Base-by-base conservation (phyloP, 2,888 invertebrate genomes). In the Drosophila atroscutellata region DNA sequence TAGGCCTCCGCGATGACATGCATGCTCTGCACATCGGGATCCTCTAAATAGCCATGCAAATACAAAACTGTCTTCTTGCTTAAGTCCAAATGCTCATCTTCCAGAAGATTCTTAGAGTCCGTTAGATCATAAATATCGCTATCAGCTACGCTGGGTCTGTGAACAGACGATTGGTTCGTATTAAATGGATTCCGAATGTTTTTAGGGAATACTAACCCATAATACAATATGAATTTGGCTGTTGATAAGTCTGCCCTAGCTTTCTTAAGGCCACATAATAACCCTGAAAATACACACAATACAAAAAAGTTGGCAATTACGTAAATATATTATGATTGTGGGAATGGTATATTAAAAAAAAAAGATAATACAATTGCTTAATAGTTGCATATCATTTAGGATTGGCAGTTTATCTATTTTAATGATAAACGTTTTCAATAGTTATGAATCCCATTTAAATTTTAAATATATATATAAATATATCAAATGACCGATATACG, bases 1-100 rank as follows among this genome's bases (percentile, higher is more conserved):
- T 93, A 93, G 3, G 93, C 92, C 65, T 92, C 90, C 3, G 92
- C 92, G 26, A 93, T 91, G 3, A 93, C 92, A 92, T 94, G 94
- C 76, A 95, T 93, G 86, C 95, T 95, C 86, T 95, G 94, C 57
- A 94, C 94, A 65, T 94, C 93, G 1, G 94, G 94, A 42, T 94
- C 93, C 84, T 95, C 95, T 73, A 94, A 93, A 83, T 95, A 95
- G 1, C 95, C 95, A 86, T 95, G 95, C 36, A 94, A 91, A 90
- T 95, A 95, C 1, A 95, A 81, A 3, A 95, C 94, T 0, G 95
- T 95, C 18, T 94, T 94, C 61, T 93, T 93, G 42, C 90, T 93
- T 56, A 86, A 74, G 67, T 94, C 93, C 73, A 92, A 91, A 67
- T 90, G 81, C 36, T 84, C 74, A 70, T 91, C 89, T 18, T 85